Evolutionary conservation across 2,797 vertebrate genomes (phyloP).

Genomic region (Gymnopithys bicolor): DNA sequence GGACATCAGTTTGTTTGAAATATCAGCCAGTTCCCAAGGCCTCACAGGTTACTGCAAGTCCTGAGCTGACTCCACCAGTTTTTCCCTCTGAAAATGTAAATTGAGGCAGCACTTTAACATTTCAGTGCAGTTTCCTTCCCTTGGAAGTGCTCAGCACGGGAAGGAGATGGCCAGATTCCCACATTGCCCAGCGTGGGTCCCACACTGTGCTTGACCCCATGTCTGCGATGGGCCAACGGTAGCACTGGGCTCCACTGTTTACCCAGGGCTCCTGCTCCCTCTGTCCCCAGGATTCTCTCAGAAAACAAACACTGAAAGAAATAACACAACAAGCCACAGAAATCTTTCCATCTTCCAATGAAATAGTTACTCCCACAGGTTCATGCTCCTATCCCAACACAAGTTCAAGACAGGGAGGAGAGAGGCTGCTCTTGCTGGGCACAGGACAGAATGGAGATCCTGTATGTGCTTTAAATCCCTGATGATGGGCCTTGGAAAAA

Average conservation of each 20-base stretch:
- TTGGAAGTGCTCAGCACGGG: not conserved
- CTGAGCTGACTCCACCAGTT: slow-evolving; percentile 33
- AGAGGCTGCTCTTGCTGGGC: not conserved
- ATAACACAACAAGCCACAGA: slow-evolving; percentile 4
- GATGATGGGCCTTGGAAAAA: not conserved
- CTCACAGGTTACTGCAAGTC: slow-evolving; percentile 1
- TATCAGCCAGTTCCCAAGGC: not conserved
- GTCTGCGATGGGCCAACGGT: not conserved
- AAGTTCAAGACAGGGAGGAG: not conserved
- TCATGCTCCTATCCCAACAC: not conserved
- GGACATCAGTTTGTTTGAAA: not conserved
- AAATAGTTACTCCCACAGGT: not conserved
- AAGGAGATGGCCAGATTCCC: slow-evolving; percentile 15
- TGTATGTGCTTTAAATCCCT: not conserved
- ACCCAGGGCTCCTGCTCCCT: not conserved
- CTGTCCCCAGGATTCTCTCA: slow-evolving; percentile 33
- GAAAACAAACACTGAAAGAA: slow-evolving; percentile 39
- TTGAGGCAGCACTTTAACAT: slow-evolving; percentile 31
- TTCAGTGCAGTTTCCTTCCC: slow-evolving; percentile 30
- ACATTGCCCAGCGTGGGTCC: not conserved
- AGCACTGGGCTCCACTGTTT: not conserved
- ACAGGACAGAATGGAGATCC: not conserved
- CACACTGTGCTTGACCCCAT: slow-evolving; percentile 29
- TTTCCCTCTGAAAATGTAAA: slow-evolving; percentile 23
- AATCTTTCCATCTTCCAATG: slow-evolving; percentile 4